Conservation (phyloP, 37 sponge, comb jelly and placozoan species). For the Chondrosia reniformis region DNA sequence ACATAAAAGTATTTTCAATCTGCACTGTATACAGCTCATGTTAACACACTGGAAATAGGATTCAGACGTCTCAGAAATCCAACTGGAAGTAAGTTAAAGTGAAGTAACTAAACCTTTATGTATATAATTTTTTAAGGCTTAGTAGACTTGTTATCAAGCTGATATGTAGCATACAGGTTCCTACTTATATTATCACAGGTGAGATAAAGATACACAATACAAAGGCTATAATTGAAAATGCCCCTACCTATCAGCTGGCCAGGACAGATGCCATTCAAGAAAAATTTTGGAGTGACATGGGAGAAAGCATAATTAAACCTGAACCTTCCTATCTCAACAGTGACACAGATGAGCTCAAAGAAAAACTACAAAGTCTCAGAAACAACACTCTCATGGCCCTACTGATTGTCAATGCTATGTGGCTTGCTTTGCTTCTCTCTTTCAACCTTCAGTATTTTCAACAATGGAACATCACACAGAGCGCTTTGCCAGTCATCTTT, state of each 20-base stretch:
- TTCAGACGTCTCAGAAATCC: constrained; percentile 9
- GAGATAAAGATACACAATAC: constrained; percentile 42
- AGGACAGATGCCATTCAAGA: constrained; percentile 7
- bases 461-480: constrained; percentile 13
- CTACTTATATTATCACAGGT: constrained; percentile 1
- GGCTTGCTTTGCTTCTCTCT: constrained; percentile 55
- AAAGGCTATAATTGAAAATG: constrained; percentile 29
- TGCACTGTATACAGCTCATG: constrained; percentile 27
- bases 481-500: constrained; percentile 48
- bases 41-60: background rate
- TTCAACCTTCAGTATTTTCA: constrained; percentile 26
- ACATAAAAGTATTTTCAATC: too few species aligned
- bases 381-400: constrained; percentile 42
- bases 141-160: background rate
- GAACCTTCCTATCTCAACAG: constrained; percentile 21
- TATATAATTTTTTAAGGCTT: too few species aligned
- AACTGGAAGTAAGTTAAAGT: constrained; percentile 14
- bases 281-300: constrained; percentile 37
- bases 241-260: background rate
- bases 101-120: too few species aligned
- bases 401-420: constrained; percentile 63
- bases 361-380: constrained; percentile 39
- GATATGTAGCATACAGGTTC: background rate
- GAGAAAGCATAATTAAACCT: constrained; percentile 41
- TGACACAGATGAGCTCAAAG: constrained; percentile 33